Evolutionary conservation across 1,140 invertebrate genomes (phyloP).

Genomic region (Cydia strobilella): DNA sequence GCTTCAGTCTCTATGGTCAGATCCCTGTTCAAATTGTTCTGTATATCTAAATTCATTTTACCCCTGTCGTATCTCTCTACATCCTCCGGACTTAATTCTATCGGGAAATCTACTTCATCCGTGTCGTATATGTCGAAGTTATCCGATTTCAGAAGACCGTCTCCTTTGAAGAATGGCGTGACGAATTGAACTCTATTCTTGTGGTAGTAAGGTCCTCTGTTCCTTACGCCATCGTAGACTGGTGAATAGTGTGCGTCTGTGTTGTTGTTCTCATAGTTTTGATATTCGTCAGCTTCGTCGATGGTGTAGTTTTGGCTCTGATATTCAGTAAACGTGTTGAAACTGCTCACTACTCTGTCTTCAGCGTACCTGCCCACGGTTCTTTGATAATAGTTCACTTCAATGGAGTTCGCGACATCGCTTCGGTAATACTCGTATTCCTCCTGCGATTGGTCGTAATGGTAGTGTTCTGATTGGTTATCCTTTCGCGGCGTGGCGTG

Average conservation of each 20-base stretch:
- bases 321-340: slow-evolving; percentile 53
- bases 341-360: slow-evolving; percentile 73
- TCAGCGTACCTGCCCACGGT: slow-evolving; percentile 58
- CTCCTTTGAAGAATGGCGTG: slow-evolving; percentile 64
- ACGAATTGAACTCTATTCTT: slow-evolving; percentile 71
- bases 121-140: slow-evolving; percentile 72
- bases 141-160: slow-evolving; percentile 57
- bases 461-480: slow-evolving; percentile 58
- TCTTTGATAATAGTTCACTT: slow-evolving; percentile 62
- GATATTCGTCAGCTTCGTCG: slow-evolving; percentile 67
- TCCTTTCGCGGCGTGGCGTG: slow-evolving; percentile 73
- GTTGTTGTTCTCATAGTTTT: slow-evolving; percentile 64
- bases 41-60: slow-evolving; percentile 76
- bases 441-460: slow-evolving; percentile 44
- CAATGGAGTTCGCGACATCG: slow-evolving; percentile 41
- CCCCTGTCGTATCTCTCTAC: slow-evolving; percentile 63
- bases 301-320: slow-evolving; percentile 56
- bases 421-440: slow-evolving; percentile 34
- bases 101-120: slow-evolving; percentile 68
- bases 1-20: slow-evolving; percentile 49
- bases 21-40: slow-evolving; percentile 67
- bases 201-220: slow-evolving; percentile 63
- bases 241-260: slow-evolving; percentile 55
- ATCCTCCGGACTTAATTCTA: slow-evolving; percentile 45
- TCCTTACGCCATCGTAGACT: slow-evolving; percentile 59